phyloP scores from a whole-genome alignment of 2,113 vertebrate species.

The Otis tarda region DNA sequence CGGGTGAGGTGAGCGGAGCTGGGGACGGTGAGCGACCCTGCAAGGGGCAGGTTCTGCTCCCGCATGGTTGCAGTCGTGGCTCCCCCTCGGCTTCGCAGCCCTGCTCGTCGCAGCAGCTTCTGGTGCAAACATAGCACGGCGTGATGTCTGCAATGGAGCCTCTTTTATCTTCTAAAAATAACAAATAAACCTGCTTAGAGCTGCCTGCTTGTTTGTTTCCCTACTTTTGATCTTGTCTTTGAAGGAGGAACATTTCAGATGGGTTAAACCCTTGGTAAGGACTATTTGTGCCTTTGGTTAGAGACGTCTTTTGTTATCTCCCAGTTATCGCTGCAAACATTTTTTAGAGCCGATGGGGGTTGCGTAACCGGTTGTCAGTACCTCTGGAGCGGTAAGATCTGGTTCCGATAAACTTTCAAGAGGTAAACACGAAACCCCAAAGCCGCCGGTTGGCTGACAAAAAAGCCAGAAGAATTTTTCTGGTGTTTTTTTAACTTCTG shows the following conservation, averaged over 20 bases:
- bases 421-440: background rate
- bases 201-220: background rate
- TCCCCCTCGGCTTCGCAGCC: background rate
- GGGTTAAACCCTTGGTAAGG: background rate
- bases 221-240: background rate
- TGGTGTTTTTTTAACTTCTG: background rate
- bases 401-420: background rate
- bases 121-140: background rate
- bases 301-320: background rate
- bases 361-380: background rate
- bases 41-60: background rate
- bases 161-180: background rate
- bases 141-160: background rate
- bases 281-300: background rate
- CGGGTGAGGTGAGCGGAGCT: too few species aligned
- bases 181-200: background rate
- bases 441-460: background rate
- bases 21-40: background rate
- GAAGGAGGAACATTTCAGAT: background rate
- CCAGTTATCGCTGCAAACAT: background rate
- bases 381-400: background rate
- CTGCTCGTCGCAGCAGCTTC: background rate
- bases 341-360: background rate
- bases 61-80: too few species aligned
- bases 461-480: background rate